Evolutionary conservation across 2,113 vertebrate species (phyloP).

Genomic region (Hypocryptadius cinnamomeus): DNA sequence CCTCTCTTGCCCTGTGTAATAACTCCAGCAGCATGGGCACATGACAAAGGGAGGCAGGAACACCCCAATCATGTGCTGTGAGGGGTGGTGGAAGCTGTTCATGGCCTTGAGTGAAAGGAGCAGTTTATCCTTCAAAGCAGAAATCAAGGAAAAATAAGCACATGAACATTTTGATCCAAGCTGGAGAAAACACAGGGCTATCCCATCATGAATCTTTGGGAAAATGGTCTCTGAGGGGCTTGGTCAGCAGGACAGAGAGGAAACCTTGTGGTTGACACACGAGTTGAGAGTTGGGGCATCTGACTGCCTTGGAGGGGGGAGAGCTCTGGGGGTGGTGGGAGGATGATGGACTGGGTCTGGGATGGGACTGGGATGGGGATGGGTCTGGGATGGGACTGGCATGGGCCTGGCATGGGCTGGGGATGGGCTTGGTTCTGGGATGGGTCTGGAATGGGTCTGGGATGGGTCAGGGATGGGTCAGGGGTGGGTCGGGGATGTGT

Average conservation of each 20-base stretch:
- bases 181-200: background rate
- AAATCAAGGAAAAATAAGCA: background rate
- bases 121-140: background rate
- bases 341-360: background rate
- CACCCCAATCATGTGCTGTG: background rate
- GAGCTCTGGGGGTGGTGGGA: background rate
- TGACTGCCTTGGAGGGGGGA: background rate
- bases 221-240: background rate
- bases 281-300: background rate
- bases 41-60: background rate
- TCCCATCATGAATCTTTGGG: background rate
- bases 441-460: background rate
- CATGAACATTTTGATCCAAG: background rate
- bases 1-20: background rate
- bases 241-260: background rate
- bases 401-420: background rate
- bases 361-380: too few species aligned
- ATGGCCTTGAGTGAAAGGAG: background rate
- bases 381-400: too few species aligned
- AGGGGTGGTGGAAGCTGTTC: rapidly evolving
- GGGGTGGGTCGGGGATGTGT: too few species aligned
- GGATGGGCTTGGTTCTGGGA: too few species aligned
- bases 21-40: rapidly evolving
- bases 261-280: background rate
- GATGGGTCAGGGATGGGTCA: too few species aligned